A percentile compares a stretch with the other conserved stretches of the same genome.
Conservation (phyloP, 2,797 vertebrate species). For the Ficedula albicollis region DNA sequence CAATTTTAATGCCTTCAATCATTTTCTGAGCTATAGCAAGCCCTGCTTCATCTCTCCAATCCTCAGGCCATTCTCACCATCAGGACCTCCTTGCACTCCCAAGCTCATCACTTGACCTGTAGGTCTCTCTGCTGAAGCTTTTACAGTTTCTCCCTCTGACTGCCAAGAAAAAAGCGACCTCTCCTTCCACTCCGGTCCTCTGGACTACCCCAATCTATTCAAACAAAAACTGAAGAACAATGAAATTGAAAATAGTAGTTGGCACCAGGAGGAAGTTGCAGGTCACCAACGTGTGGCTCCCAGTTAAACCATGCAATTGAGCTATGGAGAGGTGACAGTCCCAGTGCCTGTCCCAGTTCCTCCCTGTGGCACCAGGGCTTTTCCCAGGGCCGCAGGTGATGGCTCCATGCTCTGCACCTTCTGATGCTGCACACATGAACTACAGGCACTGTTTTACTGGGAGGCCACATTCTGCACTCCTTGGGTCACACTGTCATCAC, state of each 20-base stretch:
- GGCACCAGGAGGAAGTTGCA: not conserved
- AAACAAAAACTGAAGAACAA: not conserved
- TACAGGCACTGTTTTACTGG: not conserved
- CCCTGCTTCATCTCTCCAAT: fast-evolving
- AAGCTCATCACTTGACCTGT: not conserved
- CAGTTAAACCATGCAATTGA: fast-evolving
- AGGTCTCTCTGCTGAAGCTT: not conserved
- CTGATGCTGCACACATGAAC: fast-evolving
- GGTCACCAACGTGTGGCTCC: fast-evolving
- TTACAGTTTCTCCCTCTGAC: not conserved
- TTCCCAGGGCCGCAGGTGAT: fast-evolving
- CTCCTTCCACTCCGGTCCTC: not conserved
- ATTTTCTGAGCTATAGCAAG: not conserved
- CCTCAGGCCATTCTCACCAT: not conserved
- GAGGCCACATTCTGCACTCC: not conserved
- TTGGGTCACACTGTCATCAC: not conserved
- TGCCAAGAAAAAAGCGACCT: fast-evolving
- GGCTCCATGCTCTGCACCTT: not conserved
- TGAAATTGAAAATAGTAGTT: not conserved
- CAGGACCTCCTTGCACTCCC: not conserved
- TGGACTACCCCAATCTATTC: not conserved
- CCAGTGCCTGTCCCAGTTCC: not conserved
- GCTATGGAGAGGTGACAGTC: not conserved
- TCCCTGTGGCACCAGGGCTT: not conserved
- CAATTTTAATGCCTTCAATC: not conserved